Evolutionary conservation across 2,113 vertebrate species (phyloP).

Genomic region (Puntigrus tetrazona): DNA sequence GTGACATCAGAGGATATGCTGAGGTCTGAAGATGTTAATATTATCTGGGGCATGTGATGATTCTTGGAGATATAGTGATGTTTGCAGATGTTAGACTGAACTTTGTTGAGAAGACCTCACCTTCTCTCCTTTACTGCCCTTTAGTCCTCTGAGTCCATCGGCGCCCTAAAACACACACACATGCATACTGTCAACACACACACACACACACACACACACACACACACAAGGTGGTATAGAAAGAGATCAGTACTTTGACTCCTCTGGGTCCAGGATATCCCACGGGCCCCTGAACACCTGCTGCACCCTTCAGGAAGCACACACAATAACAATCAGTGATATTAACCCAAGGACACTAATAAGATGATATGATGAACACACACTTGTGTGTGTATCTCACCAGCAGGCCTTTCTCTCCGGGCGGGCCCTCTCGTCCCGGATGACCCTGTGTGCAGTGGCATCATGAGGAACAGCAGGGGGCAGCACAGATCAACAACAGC

Average conservation of each 20-base stretch:
- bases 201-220: background rate
- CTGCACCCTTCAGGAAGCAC: slow-evolving; percentile 35
- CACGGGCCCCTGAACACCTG: slow-evolving; percentile 55
- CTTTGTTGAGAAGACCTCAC: slow-evolving; percentile 71
- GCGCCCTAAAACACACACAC: slow-evolving; percentile 80
- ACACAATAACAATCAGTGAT: background rate
- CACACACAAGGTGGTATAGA: background rate
- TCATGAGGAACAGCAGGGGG: background rate
- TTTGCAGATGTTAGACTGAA: background rate
- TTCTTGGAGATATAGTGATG: background rate
- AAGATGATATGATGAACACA: slow-evolving; percentile 7
- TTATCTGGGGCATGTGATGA: background rate
- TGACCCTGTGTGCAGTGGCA: slow-evolving; percentile 77
- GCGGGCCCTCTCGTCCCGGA: slow-evolving; percentile 85
- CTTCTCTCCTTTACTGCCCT: slow-evolving; percentile 96
- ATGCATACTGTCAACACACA: slow-evolving; percentile 22
- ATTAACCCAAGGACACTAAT: background rate
- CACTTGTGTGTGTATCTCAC: slow-evolving; percentile 63
- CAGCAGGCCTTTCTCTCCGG: slow-evolving; percentile 86
- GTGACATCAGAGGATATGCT: background rate
- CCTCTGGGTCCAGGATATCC: slow-evolving; percentile 57
- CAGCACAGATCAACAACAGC: background rate
- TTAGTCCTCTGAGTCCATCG: slow-evolving; percentile 91
- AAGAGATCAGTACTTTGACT: slow-evolving; percentile 46
- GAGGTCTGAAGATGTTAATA: background rate